Conservation (phyloP, 2,888 invertebrate species). For the Megastigmus dorsalis region DNA sequence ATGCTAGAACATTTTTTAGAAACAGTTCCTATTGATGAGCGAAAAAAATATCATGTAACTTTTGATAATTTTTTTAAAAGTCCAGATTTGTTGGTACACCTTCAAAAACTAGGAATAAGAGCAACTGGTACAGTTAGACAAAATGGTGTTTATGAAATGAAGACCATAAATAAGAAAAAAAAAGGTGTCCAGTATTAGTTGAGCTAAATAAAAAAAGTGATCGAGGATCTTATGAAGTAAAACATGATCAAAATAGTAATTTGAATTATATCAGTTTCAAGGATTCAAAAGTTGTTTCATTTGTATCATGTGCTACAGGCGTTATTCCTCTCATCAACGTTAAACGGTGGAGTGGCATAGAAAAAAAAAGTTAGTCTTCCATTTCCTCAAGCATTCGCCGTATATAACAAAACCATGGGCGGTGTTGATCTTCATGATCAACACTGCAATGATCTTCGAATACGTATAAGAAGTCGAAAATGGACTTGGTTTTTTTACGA, state of each 20-base stretch:
- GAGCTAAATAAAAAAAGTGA: neutral
- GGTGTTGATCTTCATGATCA: too few species aligned
- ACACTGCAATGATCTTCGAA: too few species aligned
- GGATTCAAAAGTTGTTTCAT: too few species aligned
- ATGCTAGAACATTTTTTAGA: constrained; percentile 1
- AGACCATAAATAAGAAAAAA: neutral
- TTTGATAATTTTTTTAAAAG: neutral
- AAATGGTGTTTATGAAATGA: constrained; percentile 7
- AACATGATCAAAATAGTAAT: neutral
- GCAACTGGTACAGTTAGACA: neutral
- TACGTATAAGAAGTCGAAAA: too few species aligned
- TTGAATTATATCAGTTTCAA: too few species aligned
- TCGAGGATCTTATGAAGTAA: neutral
- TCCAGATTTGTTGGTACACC: neutral
- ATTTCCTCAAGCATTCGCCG: too few species aligned
- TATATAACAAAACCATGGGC: too few species aligned
- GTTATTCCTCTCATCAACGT: neutral
- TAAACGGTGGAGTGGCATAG: neutral
- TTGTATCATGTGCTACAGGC: too few species aligned
- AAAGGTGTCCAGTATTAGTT: neutral
- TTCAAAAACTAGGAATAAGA: neutral
- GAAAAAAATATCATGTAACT: neutral
- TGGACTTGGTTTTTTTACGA: too few species aligned
- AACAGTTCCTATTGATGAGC: neutral
- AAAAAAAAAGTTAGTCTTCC: too few species aligned